Evolutionary conservation across 2,797 vertebrate species (phyloP).

Genomic region (Synanceia verrucosa): DNA sequence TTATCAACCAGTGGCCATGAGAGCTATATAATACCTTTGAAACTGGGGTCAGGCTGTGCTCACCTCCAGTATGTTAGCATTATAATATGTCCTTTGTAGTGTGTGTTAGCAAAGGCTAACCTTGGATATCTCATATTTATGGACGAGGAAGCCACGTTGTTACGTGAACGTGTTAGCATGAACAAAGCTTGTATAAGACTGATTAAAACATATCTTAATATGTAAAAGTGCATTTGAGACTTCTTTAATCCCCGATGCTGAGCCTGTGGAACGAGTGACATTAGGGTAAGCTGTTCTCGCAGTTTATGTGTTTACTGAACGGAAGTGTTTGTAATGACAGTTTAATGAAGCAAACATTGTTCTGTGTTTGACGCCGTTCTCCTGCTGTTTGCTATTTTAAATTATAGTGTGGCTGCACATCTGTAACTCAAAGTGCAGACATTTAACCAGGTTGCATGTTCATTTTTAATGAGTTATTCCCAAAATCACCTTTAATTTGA

Average conservation of each 20-base stretch:
- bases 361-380: background rate
- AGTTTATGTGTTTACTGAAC: slow-evolving; percentile 21
- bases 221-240: slow-evolving; percentile 24
- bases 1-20: background rate
- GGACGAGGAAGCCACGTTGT: background rate
- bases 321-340: background rate
- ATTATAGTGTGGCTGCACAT: background rate
- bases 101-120: background rate
- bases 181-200: background rate
- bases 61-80: background rate
- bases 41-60: background rate
- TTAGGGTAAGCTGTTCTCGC: slow-evolving; percentile 20
- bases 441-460: background rate
- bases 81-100: slow-evolving; percentile 3
- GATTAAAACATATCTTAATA: slow-evolving; percentile 14
- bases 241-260: slow-evolving; percentile 8
- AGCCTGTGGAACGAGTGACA: slow-evolving; percentile 14
- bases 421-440: background rate
- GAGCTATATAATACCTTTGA: background rate
- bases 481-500: background rate
- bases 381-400: background rate
- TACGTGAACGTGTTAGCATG: background rate
- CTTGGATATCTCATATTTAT: slow-evolving; percentile 18
- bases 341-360: background rate
- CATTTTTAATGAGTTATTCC: background rate